Conservation (phyloP, 2,888 invertebrate genomes). For the Ectobius pallidus region DNA sequence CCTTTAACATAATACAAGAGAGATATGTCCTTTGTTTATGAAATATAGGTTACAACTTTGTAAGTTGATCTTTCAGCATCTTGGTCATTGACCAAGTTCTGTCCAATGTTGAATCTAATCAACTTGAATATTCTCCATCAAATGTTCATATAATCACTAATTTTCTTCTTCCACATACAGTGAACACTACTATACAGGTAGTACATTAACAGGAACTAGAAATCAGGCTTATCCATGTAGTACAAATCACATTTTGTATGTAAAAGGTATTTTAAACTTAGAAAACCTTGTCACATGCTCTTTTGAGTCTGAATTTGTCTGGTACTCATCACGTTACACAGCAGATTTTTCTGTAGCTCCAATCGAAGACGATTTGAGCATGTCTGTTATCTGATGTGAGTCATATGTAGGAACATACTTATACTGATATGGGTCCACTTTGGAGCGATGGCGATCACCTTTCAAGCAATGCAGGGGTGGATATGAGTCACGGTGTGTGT, state of each 20-base stretch:
- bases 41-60: too few relatives aligned
- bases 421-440: constrained; percentile 43
- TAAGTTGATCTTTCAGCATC: too few relatives aligned
- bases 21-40: too few relatives aligned
- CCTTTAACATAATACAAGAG: too few relatives aligned
- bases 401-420: constrained; percentile 45
- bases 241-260: constrained; percentile 23
- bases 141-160: too few relatives aligned
- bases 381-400: constrained; percentile 19
- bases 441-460: constrained; percentile 25
- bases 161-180: neutral
- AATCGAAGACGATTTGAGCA: constrained; percentile 36
- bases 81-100: too few relatives aligned
- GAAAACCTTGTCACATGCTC: neutral
- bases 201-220: constrained; percentile 15
- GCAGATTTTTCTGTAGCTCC: constrained; percentile 36
- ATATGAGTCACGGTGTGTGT: constrained; percentile 43
- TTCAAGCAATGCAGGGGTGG: constrained; percentile 45
- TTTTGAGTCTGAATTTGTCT: too few relatives aligned
- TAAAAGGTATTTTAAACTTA: neutral
- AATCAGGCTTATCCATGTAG: constrained; percentile 18
- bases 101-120: too few relatives aligned
- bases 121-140: too few relatives aligned
- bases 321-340: too few relatives aligned
- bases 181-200: too few relatives aligned